Conservation (phyloP, 2,113 vertebrate species). For the Pseudopipra pipra region DNA sequence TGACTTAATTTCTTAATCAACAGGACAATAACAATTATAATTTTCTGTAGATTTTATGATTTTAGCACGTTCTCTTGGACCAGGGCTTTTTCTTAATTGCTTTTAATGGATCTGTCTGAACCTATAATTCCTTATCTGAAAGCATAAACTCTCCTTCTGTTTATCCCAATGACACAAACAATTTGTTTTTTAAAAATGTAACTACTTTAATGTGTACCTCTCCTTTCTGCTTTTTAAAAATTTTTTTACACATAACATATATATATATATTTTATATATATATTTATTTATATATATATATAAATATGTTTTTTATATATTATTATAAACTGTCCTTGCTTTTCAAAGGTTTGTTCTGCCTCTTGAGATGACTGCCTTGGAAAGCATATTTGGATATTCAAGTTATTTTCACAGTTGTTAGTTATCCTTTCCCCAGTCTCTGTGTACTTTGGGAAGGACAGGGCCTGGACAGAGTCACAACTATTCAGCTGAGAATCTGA, state of each 20-base stretch:
- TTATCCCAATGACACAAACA: neutral
- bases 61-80: neutral
- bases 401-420: slow-evolving; percentile 1
- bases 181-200: neutral
- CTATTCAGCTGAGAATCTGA: neutral
- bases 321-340: neutral
- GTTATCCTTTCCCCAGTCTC: neutral
- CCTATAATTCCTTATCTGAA: neutral
- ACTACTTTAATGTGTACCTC: neutral
- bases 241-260: neutral
- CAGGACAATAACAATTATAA: neutral
- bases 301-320: neutral
- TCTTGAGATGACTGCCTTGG: neutral
- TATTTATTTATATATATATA: neutral
- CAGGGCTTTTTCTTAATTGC: neutral
- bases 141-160: neutral
- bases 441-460: slow-evolving; percentile 4
- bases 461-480: neutral
- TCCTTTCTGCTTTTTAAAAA: neutral
- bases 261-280: no score
- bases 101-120: neutral
- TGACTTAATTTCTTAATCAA: neutral
- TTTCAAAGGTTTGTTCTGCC: neutral
- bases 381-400: neutral
- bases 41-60: neutral